A percentile compares a stretch with the other conserved stretches of the same genome.
Evolutionary conservation across 2,888 invertebrate species (phyloP).

Genomic region (Electrophaes corylata): DNA sequence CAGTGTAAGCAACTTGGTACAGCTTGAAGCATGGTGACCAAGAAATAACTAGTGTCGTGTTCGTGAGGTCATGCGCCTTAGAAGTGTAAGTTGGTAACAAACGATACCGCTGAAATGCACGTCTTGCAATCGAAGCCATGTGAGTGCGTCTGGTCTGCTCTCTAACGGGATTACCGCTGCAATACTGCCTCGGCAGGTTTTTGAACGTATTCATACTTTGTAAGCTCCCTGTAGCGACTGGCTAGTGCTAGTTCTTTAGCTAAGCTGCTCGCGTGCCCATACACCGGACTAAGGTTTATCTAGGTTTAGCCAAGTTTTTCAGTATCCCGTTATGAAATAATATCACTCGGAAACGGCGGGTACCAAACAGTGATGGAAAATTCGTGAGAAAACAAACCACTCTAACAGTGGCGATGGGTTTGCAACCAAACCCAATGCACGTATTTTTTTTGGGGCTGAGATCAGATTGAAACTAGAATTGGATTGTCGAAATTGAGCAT

Average conservation of each 20-base stretch:
- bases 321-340: too few relatives aligned
- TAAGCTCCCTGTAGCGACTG: neutral
- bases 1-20: neutral
- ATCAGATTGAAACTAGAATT: too few relatives aligned
- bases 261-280: neutral
- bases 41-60: neutral
- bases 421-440: too few relatives aligned
- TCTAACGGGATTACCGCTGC: conserved; percentile 18
- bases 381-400: too few relatives aligned
- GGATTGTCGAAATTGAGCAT: too few relatives aligned
- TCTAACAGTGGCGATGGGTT: too few relatives aligned
- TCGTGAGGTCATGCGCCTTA: conserved; percentile 6
- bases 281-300: too few relatives aligned
- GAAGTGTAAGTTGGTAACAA: conserved; percentile 1
- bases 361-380: too few relatives aligned
- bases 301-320: too few relatives aligned
- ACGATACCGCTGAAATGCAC: conserved; percentile 15
- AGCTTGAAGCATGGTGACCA: neutral
- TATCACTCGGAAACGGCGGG: too few relatives aligned
- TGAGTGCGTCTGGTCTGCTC: conserved; percentile 9
- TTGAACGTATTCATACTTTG: conserved; percentile 1
- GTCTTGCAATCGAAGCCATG: conserved; percentile 11
- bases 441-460: too few relatives aligned
- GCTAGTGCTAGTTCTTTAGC: neutral
- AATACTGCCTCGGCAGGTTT: conserved; percentile 4